phyloP scores from a whole-genome alignment of 2,113 vertebrate genomes.

The Ochotona curzoniae region DNA sequence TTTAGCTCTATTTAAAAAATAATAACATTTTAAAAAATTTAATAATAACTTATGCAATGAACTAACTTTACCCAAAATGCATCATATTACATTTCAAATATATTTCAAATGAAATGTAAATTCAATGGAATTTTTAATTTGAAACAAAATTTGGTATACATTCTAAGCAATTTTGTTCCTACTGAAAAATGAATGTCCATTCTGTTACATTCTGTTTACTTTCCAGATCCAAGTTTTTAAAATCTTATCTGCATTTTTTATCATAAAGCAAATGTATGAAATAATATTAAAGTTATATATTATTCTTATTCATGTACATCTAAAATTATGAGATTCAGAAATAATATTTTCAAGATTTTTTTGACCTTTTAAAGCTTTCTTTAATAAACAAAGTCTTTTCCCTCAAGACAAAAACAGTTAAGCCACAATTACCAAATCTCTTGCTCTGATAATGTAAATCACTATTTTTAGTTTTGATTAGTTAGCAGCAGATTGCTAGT shows the following conservation, averaged over 20 bases:
- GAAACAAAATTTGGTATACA: slow-evolving; percentile 63
- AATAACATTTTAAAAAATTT: slow-evolving; percentile 75
- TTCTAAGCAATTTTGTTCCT: slow-evolving; percentile 45
- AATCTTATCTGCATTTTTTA: slow-evolving; percentile 58
- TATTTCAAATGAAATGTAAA: slow-evolving; percentile 41
- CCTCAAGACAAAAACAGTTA: background rate
- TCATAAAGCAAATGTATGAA: slow-evolving; percentile 58
- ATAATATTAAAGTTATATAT: slow-evolving; percentile 54
- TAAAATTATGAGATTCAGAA: slow-evolving; percentile 53
- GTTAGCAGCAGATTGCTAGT: slow-evolving; percentile 17
- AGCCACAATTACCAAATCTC: slow-evolving; percentile 23
- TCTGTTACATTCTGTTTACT: slow-evolving; percentile 48
- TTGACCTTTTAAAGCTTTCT: background rate
- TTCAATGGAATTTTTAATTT: slow-evolving; percentile 72
- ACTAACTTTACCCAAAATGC: slow-evolving; percentile 54
- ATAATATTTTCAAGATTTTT: background rate
- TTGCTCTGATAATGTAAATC: slow-evolving; percentile 14
- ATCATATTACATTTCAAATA: slow-evolving; percentile 65
- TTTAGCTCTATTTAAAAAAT: slow-evolving; percentile 72
- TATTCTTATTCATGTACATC: slow-evolving; percentile 47
- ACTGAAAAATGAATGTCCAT: slow-evolving; percentile 38
- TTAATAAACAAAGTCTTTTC: slow-evolving; percentile 1
- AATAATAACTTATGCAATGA: slow-evolving; percentile 72
- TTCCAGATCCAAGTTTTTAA: slow-evolving; percentile 49
- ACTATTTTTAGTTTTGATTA: slow-evolving; percentile 55